Conservation (phyloP, 1,140 invertebrate species). For the Rhagoletis zephyria region DNA sequence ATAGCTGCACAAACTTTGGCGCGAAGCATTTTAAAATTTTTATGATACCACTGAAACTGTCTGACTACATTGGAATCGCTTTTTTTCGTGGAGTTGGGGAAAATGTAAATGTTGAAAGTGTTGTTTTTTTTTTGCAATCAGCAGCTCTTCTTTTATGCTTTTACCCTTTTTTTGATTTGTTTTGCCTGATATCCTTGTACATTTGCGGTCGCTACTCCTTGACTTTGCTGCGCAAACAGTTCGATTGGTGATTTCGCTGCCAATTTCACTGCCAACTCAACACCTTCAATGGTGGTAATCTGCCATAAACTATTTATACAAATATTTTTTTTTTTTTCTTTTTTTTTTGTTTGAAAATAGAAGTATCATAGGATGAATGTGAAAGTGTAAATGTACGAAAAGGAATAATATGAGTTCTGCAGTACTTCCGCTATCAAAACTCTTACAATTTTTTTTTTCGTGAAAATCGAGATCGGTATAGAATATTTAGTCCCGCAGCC, state of each 20-base stretch:
- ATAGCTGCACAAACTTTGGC: conserved; percentile 32
- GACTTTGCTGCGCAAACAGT: background rate
- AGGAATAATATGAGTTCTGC: background rate
- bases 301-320: conserved; percentile 43
- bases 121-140: background rate
- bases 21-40: conserved; percentile 56
- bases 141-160: conserved; percentile 6
- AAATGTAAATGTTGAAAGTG: conserved; percentile 15
- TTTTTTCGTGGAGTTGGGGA: no score
- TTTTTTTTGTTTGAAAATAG: background rate
- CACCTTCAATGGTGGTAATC: conserved; percentile 36
- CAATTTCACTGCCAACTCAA: conserved; percentile 37
- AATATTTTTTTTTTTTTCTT: background rate
- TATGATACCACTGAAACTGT: conserved; percentile 43
- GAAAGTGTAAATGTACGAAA: background rate
- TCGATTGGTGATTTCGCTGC: conserved; percentile 28
- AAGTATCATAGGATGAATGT: conserved; percentile 2
- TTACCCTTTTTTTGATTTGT: background rate
- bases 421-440: no score
- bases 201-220: conserved; percentile 17
- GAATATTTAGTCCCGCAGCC: no score
- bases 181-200: background rate
- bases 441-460: no score
- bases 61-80: conserved; percentile 31
- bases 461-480: no score